Percentiles rank a stretch among this genome's conserved stretches.
Conservation (phyloP, 1,140 invertebrate species). For the Drosophila ercepeae region DNA sequence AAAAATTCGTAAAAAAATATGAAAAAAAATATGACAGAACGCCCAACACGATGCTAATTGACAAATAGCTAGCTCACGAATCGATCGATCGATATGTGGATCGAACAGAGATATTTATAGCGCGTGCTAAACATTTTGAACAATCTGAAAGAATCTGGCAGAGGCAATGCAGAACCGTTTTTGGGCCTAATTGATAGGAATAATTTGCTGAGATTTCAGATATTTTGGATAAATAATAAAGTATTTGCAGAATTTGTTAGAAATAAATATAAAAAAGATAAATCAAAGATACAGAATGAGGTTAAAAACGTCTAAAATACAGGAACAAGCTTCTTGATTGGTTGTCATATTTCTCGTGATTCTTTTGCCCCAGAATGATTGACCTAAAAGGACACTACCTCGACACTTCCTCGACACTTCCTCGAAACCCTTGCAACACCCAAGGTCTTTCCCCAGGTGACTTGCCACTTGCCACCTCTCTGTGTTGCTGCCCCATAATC, state of each 20-base stretch:
- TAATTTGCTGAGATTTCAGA: conserved; percentile 14
- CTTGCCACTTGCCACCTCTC: conserved; percentile 9
- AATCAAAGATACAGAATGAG: no score
- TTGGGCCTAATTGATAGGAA: conserved; percentile 48
- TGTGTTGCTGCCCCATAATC: no score
- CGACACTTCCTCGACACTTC: no score
- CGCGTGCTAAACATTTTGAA: conserved; percentile 47
- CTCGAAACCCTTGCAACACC: no score
- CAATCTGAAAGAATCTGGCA: conserved; percentile 45
- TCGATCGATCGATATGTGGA: conserved; percentile 30
- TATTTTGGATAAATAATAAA: background rate
- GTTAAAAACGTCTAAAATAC: background rate
- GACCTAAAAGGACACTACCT: conserved; percentile 7
- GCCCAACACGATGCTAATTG: conserved; percentile 35
- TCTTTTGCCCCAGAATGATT: background rate
- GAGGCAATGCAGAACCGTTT: conserved; percentile 42
- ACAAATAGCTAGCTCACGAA: conserved; percentile 48
- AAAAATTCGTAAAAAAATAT: background rate
- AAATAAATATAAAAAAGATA: background rate
- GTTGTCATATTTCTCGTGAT: conserved; percentile 4
- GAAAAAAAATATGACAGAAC: conserved; percentile 9
- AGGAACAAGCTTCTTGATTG: no score
- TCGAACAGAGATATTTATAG: conserved; percentile 38
- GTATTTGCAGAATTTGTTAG: conserved; percentile 1
- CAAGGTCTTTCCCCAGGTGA: conserved; percentile 20